Base-by-base conservation (phyloP, 2,797 vertebrate species). In the Myotis myotis region DNA sequence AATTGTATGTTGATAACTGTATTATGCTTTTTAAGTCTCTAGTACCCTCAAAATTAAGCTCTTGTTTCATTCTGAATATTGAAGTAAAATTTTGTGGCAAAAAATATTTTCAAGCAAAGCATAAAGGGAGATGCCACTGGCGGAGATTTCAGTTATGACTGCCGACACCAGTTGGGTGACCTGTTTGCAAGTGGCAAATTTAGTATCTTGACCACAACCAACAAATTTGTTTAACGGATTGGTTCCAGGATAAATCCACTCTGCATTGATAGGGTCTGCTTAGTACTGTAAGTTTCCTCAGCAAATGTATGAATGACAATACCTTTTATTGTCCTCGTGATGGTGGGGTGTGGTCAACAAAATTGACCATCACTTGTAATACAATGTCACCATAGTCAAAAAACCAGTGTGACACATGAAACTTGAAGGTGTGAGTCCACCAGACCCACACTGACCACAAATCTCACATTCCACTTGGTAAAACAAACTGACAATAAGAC, bases 401-500 rank as follows among this genome's bases (percentile, higher is more conserved):
- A 62, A 49, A 55, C 64, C 28, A 93, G 25, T n/a, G 7, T 30
- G 44, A 53, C 36, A 41, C 41, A 30, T 68, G 64, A 96, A 95
- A 89, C 16, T 86, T 79, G 81, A 95, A 86, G n/a, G 22, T 16
- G 25, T 60, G 38, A 84, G 44, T 66, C 87, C 71, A 38, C 22
- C 47, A 93, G 88, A 93, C 3, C 25, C 47, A 0, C 49, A 22
- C 16, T 75, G 51, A 16, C 55, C 17, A 25, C 64, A 1, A 25
- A 91, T 78, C 55, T 86, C 80, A 53, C 49, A 17, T 25, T 62
- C 33, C 36, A 70, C 3, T 28, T 87, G 87, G 66, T 75, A 55
- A 94, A 96, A 94, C 11, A 7, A 20, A 19, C 12, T 20, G 86
- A 86, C 68, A 94, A 82, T 6, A 55, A 95, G 76, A 93, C 1